A percentile compares a stretch with the other conserved stretches of the same genome.
phyloP scores from a whole-genome alignment of 2,888 invertebrate species.

The Nycteola revayana region DNA sequence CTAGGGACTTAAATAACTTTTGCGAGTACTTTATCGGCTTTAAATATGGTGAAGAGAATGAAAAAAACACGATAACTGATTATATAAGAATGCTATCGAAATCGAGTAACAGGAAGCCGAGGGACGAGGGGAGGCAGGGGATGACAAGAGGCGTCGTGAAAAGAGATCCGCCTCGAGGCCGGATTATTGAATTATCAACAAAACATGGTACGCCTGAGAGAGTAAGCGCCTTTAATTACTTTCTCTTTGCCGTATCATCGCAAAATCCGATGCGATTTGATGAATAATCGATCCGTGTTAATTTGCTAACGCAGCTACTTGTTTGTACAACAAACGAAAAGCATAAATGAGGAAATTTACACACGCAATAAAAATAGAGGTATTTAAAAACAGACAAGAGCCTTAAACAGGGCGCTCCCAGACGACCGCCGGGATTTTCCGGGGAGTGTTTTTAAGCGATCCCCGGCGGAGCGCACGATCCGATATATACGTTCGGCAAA shows the following conservation, averaged over 20 bases:
- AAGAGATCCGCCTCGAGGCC: conserved; percentile 58
- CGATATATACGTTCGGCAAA: conserved; percentile 73
- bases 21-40: conserved; percentile 50
- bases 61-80: conserved; percentile 66
- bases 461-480: conserved; percentile 51
- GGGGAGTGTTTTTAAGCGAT: conserved; percentile 71
- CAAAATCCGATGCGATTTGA: conserved; percentile 62
- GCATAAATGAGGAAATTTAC: conserved; percentile 39
- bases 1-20: conserved; percentile 67
- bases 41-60: conserved; percentile 61
- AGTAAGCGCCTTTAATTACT: conserved; percentile 70
- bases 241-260: conserved; percentile 60
- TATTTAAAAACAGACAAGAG: conserved; percentile 50
- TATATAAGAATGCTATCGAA: conserved; percentile 60
- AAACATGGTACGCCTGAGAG: conserved; percentile 71
- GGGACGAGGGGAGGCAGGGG: conserved; percentile 27
- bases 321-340: conserved; percentile 44
- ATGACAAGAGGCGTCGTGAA: conserved; percentile 48
- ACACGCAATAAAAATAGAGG: conserved; percentile 47
- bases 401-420: conserved; percentile 39
- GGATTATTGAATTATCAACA: conserved; percentile 80
- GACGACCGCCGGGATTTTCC: conserved; percentile 54
- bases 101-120: conserved; percentile 35
- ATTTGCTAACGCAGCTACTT: conserved; percentile 48
- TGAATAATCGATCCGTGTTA: conserved; percentile 58